These are phyloP conservation scores for Lagopus leucura DNA, from an alignment of 2,113 vertebrate species.

Conservation along the genomic window DNA sequence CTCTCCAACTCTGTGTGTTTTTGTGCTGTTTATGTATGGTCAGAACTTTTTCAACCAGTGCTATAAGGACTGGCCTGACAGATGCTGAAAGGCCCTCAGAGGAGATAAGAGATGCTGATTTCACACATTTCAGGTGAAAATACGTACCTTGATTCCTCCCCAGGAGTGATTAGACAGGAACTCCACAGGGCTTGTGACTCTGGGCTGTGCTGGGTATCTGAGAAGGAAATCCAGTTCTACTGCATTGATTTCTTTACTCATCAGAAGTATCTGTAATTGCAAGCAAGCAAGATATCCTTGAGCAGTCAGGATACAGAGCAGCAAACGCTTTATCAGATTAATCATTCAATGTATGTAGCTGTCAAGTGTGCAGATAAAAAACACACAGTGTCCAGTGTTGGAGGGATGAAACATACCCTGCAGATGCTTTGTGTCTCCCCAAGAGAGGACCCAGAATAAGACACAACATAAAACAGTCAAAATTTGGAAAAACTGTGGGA, in stretches of 20 bases:
- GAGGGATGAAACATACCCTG: not conserved
- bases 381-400: not conserved
- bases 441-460: not conserved
- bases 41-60: not conserved
- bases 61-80: not conserved
- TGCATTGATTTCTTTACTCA: slow-evolving; percentile 85
- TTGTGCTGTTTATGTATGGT: not conserved
- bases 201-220: slow-evolving; percentile 84
- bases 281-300: not conserved
- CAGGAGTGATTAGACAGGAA: slow-evolving; percentile 92
- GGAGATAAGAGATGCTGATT: not conserved
- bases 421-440: not conserved
- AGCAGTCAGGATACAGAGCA: not conserved
- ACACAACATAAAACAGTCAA: not conserved
- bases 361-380: not conserved
- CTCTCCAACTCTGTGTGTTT: not conserved
- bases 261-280: slow-evolving; percentile 86
- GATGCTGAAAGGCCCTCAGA: not conserved
- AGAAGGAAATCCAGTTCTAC: slow-evolving; percentile 93
- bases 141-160: slow-evolving; percentile 92
- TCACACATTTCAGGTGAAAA: not conserved
- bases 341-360: rapidly evolving
- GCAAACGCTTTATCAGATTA: not conserved
- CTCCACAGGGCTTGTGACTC: slow-evolving; percentile 86
- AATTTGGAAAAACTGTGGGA: not conserved